phyloP scores from a whole-genome alignment of 1,140 invertebrate species.

The Drosophila setifemur region DNA sequence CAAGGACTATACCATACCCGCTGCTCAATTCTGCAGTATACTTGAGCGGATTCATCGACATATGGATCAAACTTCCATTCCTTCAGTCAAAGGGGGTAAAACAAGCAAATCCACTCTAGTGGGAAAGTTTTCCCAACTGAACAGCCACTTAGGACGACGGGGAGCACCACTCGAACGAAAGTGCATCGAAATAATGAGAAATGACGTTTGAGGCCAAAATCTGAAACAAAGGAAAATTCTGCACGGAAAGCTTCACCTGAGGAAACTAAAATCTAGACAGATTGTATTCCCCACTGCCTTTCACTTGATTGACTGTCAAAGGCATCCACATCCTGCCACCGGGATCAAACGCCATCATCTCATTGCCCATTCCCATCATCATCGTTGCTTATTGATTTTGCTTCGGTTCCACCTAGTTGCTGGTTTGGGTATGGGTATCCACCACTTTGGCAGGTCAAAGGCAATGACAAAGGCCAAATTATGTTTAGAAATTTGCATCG shows the following conservation, averaged over 20 bases:
- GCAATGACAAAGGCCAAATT: neutral
- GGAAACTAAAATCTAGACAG: constrained; percentile 14
- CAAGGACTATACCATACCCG: too few species aligned
- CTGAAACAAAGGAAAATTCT: neutral
- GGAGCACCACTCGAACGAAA: constrained; percentile 3
- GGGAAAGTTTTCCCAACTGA: neutral
- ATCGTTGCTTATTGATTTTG: constrained; percentile 38
- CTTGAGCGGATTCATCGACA: too few species aligned
- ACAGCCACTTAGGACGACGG: neutral
- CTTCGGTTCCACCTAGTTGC: neutral
- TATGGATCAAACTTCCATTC: too few species aligned
- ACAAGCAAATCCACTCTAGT: too few species aligned
- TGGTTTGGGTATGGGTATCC: neutral
- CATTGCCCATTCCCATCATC: constrained; percentile 1
- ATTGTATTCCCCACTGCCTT: constrained; percentile 28
- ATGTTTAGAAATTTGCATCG: constrained; percentile 18
- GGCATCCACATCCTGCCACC: constrained; percentile 6
- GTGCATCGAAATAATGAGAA: constrained; percentile 3
- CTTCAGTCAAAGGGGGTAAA: too few species aligned
- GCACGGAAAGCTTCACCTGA: neutral
- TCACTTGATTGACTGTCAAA: constrained; percentile 52
- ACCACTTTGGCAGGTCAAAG: neutral
- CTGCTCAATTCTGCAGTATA: too few species aligned
- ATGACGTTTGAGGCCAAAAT: neutral
- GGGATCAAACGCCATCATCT: constrained; percentile 7